These are phyloP conservation scores for Pachydiplax longipennis DNA, from an alignment of 2,888 invertebrate species.

Conservation along the genomic window DNA sequence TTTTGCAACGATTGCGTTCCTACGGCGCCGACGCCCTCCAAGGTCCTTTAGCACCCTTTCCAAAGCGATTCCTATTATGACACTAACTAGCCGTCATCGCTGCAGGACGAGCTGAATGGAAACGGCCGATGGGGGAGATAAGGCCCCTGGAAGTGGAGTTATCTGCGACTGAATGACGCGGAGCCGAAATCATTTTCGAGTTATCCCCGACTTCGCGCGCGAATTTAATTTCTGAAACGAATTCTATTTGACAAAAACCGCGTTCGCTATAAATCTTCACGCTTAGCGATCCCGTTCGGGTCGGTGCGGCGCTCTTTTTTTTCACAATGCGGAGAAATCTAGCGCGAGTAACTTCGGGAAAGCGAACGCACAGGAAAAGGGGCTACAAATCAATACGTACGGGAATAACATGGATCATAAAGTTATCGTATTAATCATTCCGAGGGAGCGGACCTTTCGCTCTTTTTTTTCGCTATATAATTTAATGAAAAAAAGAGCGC, in stretches of 20 bases:
- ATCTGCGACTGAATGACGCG: background rate
- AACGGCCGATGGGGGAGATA: background rate
- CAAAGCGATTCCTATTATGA: background rate
- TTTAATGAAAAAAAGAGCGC: background rate
- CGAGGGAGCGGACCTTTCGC: background rate
- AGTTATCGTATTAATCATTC: background rate
- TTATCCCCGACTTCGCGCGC: background rate
- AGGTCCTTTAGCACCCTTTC: background rate
- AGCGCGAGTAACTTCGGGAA: background rate
- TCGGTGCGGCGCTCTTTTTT: background rate
- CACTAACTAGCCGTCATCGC: background rate
- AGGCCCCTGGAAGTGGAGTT: background rate
- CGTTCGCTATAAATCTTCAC: background rate
- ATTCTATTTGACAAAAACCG: background rate
- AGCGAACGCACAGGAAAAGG: background rate
- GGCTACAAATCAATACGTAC: background rate
- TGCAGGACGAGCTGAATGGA: background rate
- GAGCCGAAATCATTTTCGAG: background rate
- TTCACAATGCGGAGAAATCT: background rate
- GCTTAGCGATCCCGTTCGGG: background rate
- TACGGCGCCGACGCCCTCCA: background rate
- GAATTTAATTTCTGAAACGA: background rate
- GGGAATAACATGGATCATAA: background rate
- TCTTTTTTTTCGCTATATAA: background rate
- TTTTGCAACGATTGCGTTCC: background rate